These are phyloP conservation scores for Tauraco hartlaubi DNA, from an alignment of 2,797 vertebrate genomes.

Conservation along the genomic window DNA sequence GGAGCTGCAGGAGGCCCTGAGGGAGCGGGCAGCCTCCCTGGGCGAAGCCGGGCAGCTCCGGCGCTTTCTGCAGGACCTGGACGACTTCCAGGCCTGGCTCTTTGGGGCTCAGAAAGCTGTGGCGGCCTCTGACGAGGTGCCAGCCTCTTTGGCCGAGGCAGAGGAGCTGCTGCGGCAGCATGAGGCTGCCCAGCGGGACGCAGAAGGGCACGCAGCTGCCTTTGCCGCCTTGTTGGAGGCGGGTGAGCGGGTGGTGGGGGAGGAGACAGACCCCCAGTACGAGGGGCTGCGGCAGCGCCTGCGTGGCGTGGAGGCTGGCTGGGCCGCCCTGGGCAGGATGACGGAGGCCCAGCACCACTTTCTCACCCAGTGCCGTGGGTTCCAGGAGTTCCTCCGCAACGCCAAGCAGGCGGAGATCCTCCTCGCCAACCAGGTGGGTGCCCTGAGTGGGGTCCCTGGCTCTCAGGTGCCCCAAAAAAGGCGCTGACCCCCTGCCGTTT, in stretches of 20 bases:
- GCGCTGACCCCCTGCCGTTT: fast-evolving
- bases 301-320: constrained; percentile 87
- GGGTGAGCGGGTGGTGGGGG: constrained; percentile 84
- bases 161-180: constrained; percentile 90
- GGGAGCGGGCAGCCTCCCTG: constrained; percentile 87
- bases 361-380: constrained; percentile 89
- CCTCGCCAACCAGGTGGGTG: constrained; percentile 93
- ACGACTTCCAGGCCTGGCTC: constrained; percentile 96
- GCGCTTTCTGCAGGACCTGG: constrained; percentile 93
- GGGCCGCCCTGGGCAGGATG: constrained; percentile 91
- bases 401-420: constrained; percentile 91
- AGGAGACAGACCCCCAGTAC: constrained; percentile 91
- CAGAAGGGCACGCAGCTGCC: constrained; percentile 83
- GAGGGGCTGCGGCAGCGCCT: constrained; percentile 90
- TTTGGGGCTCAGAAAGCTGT: constrained; percentile 91
- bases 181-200: constrained; percentile 83
- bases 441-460: fast-evolving
- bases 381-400: constrained; percentile 94
- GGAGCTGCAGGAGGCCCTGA: constrained; percentile 85
- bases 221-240: constrained; percentile 83
- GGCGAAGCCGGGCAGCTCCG: constrained; percentile 96
- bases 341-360: constrained; percentile 89
- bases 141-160: constrained; percentile 86
- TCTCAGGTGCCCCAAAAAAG: fast-evolving
- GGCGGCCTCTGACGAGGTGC: constrained; percentile 91